Evolutionary conservation across 2,888 invertebrate species (phyloP), one percentile per base, ranked within the genome.

Genomic region (Leistus spinibarbis): DNA sequence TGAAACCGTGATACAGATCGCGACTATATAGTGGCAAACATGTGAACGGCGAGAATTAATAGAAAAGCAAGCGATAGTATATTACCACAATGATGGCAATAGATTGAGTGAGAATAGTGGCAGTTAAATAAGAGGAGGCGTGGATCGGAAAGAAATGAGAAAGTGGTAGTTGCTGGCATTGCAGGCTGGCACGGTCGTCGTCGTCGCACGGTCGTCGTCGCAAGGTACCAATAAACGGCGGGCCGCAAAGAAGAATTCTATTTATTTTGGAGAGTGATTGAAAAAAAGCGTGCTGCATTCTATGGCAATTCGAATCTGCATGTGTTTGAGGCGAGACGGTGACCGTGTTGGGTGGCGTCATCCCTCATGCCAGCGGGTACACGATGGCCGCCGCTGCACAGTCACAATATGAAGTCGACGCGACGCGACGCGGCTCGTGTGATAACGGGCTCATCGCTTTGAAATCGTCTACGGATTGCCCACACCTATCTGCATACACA

Each of bases 381-480:
- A 63, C 10, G 63, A 63, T 63, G 7, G 57, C 22, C 53, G 16
- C 23, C 16, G 19, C 66, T 66, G 62, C 70, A 74, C 60, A 54
- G 62, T 80, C 80, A 82, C 81, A 80, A 78, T 81, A 81, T 82
- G 54, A 76, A 78, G 71, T 76, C 76, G 78, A 40, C 77, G 62
- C 77, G 79, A 79, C 78, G 76, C 76, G 78, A 40, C 77, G 62
- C 77, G 79, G 79, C 78, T 79, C 78, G 81, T 79, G 82, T 81
- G 83, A 83, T 83, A 83, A 83, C 82, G 82, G 81, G 80, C 81
- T 81, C 82, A 81, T 81, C 81, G 81, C 82, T 83, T 83, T 82
- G 83, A 82, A 82, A 82, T 83, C 82, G 82, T 81, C 81, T 82
- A 80, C 82, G 81, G 81, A 82, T 82, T 82, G 81, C 81, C 82